Evolutionary conservation across 2,888 invertebrate genomes (phyloP).

Genomic region (Callyntrura sp.): DNA sequence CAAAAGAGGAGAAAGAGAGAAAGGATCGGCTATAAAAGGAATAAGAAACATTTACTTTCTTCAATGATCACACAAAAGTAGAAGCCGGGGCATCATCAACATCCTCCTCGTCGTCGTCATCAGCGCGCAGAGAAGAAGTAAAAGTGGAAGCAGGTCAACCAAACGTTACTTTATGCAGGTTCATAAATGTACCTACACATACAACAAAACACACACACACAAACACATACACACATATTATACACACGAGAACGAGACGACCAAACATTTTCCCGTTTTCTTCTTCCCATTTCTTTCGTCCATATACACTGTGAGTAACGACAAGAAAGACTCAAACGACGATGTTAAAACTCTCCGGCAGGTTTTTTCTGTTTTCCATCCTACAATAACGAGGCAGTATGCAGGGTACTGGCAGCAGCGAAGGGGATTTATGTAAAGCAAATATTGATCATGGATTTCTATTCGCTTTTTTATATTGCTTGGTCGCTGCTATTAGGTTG

Average conservation of each 20-base stretch:
- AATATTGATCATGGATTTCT: conserved; percentile 67
- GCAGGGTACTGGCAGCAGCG: too few relatives aligned
- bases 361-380: neutral
- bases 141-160: conserved; percentile 67
- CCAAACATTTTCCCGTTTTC: too few relatives aligned
- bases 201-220: too few relatives aligned
- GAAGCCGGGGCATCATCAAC: neutral
- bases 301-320: too few relatives aligned
- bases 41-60: conserved; percentile 55
- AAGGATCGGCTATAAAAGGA: conserved; percentile 30
- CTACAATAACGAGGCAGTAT: too few relatives aligned
- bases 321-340: too few relatives aligned
- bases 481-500: neutral
- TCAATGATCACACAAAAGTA: conserved; percentile 14
- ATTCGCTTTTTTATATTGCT: conserved; percentile 42
- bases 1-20: neutral
- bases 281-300: too few relatives aligned
- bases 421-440: conserved; percentile 39
- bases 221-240: too few relatives aligned
- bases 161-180: conserved; percentile 10
- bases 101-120: neutral
- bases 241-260: too few relatives aligned
- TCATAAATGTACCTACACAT: neutral
- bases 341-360: too few relatives aligned
- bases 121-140: neutral